A percentile compares a stretch with the other conserved stretches of the same genome.
phyloP scores from a whole-genome alignment of 2,113 vertebrate genomes.

The Pterocles gutturalis region DNA sequence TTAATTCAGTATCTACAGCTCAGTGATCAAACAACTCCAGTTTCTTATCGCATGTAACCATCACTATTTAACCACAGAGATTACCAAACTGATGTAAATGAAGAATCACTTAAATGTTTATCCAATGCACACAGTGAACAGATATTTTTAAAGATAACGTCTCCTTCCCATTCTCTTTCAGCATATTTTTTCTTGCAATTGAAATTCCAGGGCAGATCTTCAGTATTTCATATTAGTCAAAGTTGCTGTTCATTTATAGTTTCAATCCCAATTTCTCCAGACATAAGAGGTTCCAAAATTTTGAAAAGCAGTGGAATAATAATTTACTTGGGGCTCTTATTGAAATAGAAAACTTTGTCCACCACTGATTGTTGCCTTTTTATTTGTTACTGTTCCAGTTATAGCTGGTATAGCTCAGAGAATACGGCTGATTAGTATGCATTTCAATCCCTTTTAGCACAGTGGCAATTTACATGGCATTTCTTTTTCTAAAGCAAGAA shows the following conservation, averaged over 20 bases:
- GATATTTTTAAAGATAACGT: background rate
- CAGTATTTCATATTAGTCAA: background rate
- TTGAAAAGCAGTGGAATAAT: background rate
- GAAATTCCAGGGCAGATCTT: background rate
- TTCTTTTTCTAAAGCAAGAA: slow-evolving; percentile 25
- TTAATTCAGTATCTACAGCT: background rate
- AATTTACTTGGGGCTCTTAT: background rate
- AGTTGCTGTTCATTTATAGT: background rate
- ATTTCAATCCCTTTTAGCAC: slow-evolving; percentile 6
- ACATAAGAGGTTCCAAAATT: background rate
- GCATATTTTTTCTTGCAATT: background rate
- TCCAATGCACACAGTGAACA: background rate
- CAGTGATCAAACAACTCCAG: background rate
- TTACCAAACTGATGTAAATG: background rate
- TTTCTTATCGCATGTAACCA: background rate
- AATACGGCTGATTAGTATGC: slow-evolving; percentile 32
- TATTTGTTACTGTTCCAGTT: slow-evolving; percentile 6
- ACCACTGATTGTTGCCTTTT: slow-evolving; percentile 11
- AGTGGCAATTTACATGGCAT: slow-evolving; percentile 39
- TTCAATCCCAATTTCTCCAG: slow-evolving; percentile 32
- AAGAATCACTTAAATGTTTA: background rate
- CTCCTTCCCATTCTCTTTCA: background rate
- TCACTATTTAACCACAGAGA: background rate
- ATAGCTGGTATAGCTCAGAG: slow-evolving; percentile 11
- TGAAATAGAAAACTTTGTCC: slow-evolving; percentile 14